Conservation (phyloP, 2,888 invertebrate genomes). For the Dromius quadrimaculatus region DNA sequence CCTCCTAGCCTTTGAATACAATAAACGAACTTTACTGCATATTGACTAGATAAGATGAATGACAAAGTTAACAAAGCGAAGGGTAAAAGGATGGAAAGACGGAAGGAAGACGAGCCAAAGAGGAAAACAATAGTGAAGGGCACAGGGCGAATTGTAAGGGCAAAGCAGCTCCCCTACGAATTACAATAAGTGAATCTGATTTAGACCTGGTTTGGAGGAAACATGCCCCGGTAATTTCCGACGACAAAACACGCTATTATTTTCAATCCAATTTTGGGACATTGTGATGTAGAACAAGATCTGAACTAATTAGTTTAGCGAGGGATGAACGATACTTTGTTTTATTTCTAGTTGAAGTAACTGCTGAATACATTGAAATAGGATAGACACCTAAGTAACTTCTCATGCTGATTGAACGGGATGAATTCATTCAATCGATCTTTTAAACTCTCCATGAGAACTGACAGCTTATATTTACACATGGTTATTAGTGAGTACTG, state of each 20-base stretch:
- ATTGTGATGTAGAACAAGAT: slow-evolving; percentile 25
- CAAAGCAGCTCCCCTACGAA: slow-evolving; percentile 21
- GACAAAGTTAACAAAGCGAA: slow-evolving; percentile 42
- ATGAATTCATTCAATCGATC: too few species aligned
- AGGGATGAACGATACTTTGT: slow-evolving; percentile 9
- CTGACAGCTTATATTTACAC: too few species aligned
- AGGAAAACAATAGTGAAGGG: background rate
- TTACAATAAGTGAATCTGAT: slow-evolving; percentile 43
- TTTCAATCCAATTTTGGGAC: slow-evolving; percentile 36
- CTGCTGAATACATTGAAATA: too few species aligned
- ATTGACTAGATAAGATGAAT: slow-evolving; percentile 50
- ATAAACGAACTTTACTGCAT: slow-evolving; percentile 49
- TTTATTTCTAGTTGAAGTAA: slow-evolving; percentile 33
- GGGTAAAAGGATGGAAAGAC: slow-evolving; percentile 16
- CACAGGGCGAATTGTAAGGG: slow-evolving; percentile 8
- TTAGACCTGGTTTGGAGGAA: slow-evolving; percentile 29
- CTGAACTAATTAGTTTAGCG: slow-evolving; percentile 17
- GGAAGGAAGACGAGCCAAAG: slow-evolving; percentile 12
- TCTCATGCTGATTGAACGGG: too few species aligned
- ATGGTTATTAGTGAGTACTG: slow-evolving; percentile 12
- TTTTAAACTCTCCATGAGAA: too few species aligned
- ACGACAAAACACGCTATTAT: slow-evolving; percentile 26
- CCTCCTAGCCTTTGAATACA: slow-evolving; percentile 17
- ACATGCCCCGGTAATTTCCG: slow-evolving; percentile 7
- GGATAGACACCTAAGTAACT: too few species aligned